These are phyloP conservation scores for Nymphalis urticae DNA, from an alignment of 2,888 invertebrate species.

Conservation along the genomic window DNA sequence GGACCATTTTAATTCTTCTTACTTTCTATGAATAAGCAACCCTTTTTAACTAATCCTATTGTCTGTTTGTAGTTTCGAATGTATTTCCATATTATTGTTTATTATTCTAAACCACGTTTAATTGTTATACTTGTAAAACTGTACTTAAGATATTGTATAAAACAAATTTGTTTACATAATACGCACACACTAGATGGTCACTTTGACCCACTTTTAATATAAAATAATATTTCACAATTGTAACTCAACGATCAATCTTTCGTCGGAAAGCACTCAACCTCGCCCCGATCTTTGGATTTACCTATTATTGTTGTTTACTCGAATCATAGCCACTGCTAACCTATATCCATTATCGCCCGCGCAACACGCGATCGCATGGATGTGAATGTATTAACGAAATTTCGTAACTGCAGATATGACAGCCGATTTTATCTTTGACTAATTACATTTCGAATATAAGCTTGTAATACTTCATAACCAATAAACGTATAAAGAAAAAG, in stretches of 20 bases:
- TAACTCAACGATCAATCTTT: slow-evolving; percentile 72
- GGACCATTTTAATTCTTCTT: slow-evolving; percentile 37
- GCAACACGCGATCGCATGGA: slow-evolving; percentile 58
- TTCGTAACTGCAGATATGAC: slow-evolving; percentile 29
- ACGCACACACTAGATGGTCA: background rate
- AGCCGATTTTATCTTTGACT: slow-evolving; percentile 31
- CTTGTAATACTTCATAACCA: background rate
- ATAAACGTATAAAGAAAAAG: background rate
- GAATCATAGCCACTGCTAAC: slow-evolving; percentile 63
- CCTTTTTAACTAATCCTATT: slow-evolving; percentile 24
- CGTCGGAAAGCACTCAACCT: slow-evolving; percentile 73
- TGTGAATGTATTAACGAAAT: slow-evolving; percentile 44
- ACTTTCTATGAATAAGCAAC: slow-evolving; percentile 30
- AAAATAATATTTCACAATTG: slow-evolving; percentile 78
- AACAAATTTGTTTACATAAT: background rate
- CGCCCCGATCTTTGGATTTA: slow-evolving; percentile 57
- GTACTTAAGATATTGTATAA: background rate
- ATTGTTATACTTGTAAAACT: background rate
- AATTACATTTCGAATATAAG: slow-evolving; percentile 20
- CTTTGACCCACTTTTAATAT: slow-evolving; percentile 32
- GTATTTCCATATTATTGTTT: background rate
- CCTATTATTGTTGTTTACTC: slow-evolving; percentile 68
- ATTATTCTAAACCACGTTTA: background rate
- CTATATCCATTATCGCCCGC: slow-evolving; percentile 57
- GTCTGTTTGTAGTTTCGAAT: slow-evolving; percentile 17